A percentile compares a stretch with the other conserved stretches of the same genome.
Conservation (phyloP, 2,888 invertebrate species). For the Thera britannica region DNA sequence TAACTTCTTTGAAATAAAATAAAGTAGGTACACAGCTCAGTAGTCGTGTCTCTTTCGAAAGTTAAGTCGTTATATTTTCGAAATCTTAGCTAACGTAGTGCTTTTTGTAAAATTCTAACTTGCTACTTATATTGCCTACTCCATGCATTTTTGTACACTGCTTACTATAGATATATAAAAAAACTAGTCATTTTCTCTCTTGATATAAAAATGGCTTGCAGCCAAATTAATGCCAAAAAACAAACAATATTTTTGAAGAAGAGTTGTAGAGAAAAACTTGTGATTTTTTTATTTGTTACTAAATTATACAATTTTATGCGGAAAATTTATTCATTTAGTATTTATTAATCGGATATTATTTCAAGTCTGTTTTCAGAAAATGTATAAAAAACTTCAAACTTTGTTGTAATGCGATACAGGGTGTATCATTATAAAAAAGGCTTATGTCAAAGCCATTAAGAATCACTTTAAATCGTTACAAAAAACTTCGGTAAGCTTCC, state of each 20-base stretch:
- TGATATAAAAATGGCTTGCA: slow-evolving; percentile 3
- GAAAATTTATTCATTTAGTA: neutral
- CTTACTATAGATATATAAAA: neutral
- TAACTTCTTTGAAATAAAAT: neutral
- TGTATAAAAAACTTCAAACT: neutral
- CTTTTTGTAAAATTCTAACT: neutral
- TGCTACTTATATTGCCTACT: neutral
- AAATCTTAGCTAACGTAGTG: neutral
- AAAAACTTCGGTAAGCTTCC: neutral
- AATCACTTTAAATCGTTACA: neutral
- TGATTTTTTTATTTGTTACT: neutral
- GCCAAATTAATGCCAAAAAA: slow-evolving; percentile 21
- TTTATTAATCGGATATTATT: too few species aligned
- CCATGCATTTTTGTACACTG: too few species aligned
- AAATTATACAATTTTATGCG: neutral
- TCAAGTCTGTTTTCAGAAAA: neutral
- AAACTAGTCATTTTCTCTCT: slow-evolving; percentile 16
- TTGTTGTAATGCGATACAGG: neutral
- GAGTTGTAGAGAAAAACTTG: neutral
- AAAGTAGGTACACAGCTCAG: too few species aligned
- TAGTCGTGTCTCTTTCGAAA: neutral
- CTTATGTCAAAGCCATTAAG: neutral
- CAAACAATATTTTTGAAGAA: neutral
- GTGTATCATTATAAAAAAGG: neutral
- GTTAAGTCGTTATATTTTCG: neutral